These are phyloP conservation scores for Nixonia krombeini DNA, from an alignment of 1,140 invertebrate genomes.

Conservation along the genomic window DNA sequence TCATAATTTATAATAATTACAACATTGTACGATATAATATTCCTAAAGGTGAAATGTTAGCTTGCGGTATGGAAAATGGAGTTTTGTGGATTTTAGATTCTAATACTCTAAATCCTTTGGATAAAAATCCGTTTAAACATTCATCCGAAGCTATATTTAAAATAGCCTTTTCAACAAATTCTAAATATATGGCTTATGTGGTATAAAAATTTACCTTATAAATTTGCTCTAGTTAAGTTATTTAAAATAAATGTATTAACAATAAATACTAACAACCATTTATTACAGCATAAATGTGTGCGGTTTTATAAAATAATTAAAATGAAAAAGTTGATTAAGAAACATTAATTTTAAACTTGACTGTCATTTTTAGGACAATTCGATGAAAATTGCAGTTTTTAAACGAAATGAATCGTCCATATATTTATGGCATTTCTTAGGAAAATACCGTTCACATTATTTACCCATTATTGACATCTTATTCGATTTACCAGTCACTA, in stretches of 20 bases:
- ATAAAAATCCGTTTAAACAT: constrained; percentile 67
- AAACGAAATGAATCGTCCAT: constrained; percentile 6
- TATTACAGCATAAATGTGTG: no score
- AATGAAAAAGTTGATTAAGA: no score
- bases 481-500: constrained; percentile 59
- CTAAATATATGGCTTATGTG: constrained; percentile 71
- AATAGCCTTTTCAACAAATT: constrained; percentile 71
- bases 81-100: constrained; percentile 73
- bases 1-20: no score
- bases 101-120: constrained; percentile 68
- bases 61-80: constrained; percentile 72
- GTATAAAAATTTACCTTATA: constrained; percentile 64
- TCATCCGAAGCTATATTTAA: constrained; percentile 65
- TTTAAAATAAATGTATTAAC: no score
- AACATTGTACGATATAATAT: no score
- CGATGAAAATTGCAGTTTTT: constrained; percentile 71
- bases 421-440: constrained; percentile 70
- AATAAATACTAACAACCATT: no score
- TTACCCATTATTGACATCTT: constrained; percentile 71
- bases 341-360: background rate
- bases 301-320: no score
- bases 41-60: constrained; percentile 34
- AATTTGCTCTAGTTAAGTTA: no score
- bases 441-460: constrained; percentile 75
- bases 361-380: constrained; percentile 67